Conservation (phyloP, 2,113 vertebrate genomes). For the Lamprotornis superbus region DNA sequence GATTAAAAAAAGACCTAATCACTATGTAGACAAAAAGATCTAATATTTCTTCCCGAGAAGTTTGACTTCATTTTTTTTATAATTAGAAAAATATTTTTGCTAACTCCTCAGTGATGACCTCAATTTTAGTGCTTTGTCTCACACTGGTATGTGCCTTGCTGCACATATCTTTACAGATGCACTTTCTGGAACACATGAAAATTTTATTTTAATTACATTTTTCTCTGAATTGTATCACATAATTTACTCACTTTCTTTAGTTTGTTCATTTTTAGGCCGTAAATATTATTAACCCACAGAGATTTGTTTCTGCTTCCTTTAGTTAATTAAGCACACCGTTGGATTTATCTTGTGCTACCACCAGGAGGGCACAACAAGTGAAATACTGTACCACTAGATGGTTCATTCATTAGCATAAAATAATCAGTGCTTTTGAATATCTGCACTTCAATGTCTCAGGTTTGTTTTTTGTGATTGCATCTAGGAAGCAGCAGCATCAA, state of each 20-base stretch:
- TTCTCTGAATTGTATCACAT: conserved; percentile 51
- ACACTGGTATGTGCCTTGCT: background rate
- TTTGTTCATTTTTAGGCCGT: conserved; percentile 70
- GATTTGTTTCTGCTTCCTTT: conserved; percentile 75
- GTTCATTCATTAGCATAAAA: conserved; percentile 78
- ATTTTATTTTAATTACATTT: conserved; percentile 74
- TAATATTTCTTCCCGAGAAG: background rate
- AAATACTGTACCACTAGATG: conserved; percentile 74
- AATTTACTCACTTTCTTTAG: conserved; percentile 60
- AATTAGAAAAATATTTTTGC: background rate
- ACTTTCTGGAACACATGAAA: conserved; percentile 56
- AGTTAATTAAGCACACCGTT: conserved; percentile 79
- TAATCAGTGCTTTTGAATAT: conserved; percentile 55
- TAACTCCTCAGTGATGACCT: background rate
- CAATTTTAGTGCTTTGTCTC: background rate
- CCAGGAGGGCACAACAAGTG: conserved; percentile 77
- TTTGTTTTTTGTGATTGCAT: conserved; percentile 7
- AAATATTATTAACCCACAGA: conserved; percentile 79
- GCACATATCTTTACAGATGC: background rate
- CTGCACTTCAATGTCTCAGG: conserved; percentile 33
- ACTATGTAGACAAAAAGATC: background rate
- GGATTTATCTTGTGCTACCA: conserved; percentile 76
- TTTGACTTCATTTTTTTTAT: background rate
- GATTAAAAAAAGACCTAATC: conserved; percentile 10
- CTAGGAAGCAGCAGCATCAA: background rate